These are phyloP conservation scores for Asbolus verrucosus DNA, from an alignment of 1,140 invertebrate species.

Conservation along the genomic window DNA sequence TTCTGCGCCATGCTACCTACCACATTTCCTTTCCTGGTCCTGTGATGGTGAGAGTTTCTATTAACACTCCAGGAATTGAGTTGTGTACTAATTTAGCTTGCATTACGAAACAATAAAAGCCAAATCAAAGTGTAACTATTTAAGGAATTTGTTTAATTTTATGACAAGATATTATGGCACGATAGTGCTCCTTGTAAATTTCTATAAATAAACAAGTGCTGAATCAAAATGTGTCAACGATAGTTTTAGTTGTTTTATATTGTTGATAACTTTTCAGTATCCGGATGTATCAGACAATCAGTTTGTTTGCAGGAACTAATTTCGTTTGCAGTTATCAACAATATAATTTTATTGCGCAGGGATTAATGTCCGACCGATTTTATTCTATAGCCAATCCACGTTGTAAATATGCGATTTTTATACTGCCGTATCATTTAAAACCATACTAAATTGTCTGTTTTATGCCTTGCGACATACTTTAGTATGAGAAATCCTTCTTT, in stretches of 20 bases:
- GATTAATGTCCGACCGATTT: too few relatives aligned
- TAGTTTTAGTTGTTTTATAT: constrained; percentile 35
- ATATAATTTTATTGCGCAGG: constrained; percentile 8
- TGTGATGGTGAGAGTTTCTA: constrained; percentile 5
- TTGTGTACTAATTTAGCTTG: constrained; percentile 45
- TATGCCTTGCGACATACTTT: not conserved
- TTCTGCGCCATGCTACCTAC: constrained; percentile 5
- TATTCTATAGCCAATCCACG: constrained; percentile 12
- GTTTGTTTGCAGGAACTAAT: constrained; percentile 5
- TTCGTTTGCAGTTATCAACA: constrained; percentile 33
- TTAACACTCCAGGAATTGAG: constrained; percentile 41
- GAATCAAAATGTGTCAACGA: constrained; percentile 39
- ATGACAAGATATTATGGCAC: constrained; percentile 45
- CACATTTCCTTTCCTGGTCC: not conserved
- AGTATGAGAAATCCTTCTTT: not conserved
- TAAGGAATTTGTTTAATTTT: constrained; percentile 37
- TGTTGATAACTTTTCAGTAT: constrained; percentile 43
- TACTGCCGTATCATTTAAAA: constrained; percentile 4
- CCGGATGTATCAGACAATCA: constrained; percentile 29
- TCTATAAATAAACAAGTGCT: constrained; percentile 45
- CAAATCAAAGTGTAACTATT: constrained; percentile 28
- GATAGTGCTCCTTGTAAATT: constrained; percentile 45
- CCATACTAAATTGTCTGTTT: constrained; percentile 8
- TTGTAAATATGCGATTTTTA: constrained; percentile 47
- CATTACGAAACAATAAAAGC: constrained; percentile 38